Evolutionary conservation across 2,888 invertebrate genomes (phyloP), one percentile per base, ranked within the genome.

Genomic region (Ligdia adustata): DNA sequence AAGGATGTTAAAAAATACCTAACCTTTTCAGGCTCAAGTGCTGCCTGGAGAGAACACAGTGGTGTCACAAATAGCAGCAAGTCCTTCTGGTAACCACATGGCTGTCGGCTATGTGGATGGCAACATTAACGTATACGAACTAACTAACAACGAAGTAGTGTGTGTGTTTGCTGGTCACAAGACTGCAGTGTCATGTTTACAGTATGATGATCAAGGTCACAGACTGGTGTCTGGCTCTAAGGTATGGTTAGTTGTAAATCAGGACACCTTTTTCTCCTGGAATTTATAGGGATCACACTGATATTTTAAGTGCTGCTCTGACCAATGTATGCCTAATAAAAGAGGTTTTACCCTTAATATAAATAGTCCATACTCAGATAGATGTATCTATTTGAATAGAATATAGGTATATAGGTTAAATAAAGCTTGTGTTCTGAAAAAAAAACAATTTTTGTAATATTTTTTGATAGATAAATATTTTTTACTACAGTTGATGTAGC

Each of bases 21-120:
- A 35, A 41, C 41, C 34, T 38, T 29, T 54, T 86, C 58, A 97
- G 94, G 93, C 95, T 0, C 92, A 94, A 81, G 94, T 95, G 0
- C 88, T 98, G 27, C 91, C 93, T 2, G 97, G 97, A 6, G 97
- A 96, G 55, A 96, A 95, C 70, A 91, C 94, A 29, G 93, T 94
- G 41, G 98, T 96, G 0, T 96, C 96, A 0, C 91, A 92, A 40
- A 79, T 98, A 52, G 93, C 94, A 39, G 92, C 94, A 1, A 95
- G 95, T 57, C 95, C 96, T 0, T 94, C 94, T 72, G 94, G 94
- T 43, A 88, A 93, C 35, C 93, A 95, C 58, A 85, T 99, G 62
- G 98, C 99, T 7, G 96, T 96, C 11, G 99, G 99, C 0, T 99
- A 98, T 82, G 91, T 93, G 0, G 97, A 99, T 89, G 99, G 99